Conservation (phyloP, 2,888 invertebrate species). For the Gortyna flavago region DNA sequence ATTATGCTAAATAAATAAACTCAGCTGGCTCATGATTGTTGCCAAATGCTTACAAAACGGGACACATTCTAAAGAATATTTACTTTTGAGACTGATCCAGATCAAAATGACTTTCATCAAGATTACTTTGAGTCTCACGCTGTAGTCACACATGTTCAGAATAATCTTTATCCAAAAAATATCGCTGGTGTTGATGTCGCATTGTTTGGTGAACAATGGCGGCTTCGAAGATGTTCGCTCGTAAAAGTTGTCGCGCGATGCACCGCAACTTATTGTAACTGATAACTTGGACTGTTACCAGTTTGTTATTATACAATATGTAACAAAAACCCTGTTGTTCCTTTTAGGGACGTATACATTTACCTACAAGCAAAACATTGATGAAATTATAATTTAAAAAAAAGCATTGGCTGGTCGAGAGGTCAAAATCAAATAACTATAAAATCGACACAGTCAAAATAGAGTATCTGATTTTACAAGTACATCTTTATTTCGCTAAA, state of each 20-base stretch:
- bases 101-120: too few species aligned
- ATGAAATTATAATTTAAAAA: too few species aligned
- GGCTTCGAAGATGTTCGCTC: slow-evolving; percentile 20
- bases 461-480: too few species aligned
- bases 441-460: too few species aligned
- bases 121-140: background rate
- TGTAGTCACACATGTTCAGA: background rate
- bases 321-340: too few species aligned
- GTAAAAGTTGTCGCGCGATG: slow-evolving; percentile 53
- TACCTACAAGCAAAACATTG: too few species aligned
- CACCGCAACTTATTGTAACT: slow-evolving; percentile 33
- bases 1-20: background rate
- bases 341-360: too few species aligned
- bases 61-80: background rate
- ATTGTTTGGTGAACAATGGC: slow-evolving; percentile 11
- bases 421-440: too few species aligned
- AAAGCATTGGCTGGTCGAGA: too few species aligned
- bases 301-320: slow-evolving; percentile 34
- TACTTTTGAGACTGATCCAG: too few species aligned
- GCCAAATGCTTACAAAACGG: background rate
- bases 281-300: slow-evolving; percentile 23
- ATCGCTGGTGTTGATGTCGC: background rate
- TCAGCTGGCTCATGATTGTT: background rate
- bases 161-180: background rate
- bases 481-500: too few species aligned